Percentiles rank a stretch among this genome's conserved stretches.
Conservation (phyloP, 2,113 vertebrate genomes). For the Caracal caracal region DNA sequence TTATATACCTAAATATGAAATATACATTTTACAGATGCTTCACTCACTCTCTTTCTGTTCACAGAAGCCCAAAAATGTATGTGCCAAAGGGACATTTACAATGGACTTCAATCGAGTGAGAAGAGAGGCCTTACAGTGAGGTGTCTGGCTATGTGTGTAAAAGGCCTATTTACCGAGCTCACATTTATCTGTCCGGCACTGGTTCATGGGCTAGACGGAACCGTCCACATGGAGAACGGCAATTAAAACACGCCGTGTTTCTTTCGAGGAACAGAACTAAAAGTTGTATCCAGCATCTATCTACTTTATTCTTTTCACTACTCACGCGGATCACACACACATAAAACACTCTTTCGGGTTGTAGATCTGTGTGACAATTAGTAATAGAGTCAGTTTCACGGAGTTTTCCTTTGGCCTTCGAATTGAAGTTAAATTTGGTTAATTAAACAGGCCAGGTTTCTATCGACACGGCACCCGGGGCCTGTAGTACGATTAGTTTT, state of each 20-base stretch:
- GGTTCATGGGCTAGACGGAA: neutral
- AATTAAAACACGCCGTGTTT: neutral
- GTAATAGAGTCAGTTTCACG: neutral
- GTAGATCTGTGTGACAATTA: rapidly evolving
- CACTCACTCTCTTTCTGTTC: slow-evolving; percentile 81
- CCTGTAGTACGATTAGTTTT: neutral
- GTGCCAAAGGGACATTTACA: slow-evolving; percentile 80
- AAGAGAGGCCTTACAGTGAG: slow-evolving; percentile 61
- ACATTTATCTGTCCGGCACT: neutral
- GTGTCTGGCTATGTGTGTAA: neutral
- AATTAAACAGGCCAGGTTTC: neutral
- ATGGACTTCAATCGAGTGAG: slow-evolving; percentile 74
- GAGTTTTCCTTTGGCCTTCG: neutral
- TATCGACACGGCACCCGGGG: neutral
- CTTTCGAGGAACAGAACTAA: neutral
- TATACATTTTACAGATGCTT: slow-evolving; percentile 89
- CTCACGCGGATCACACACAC: rapidly evolving
- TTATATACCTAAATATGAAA: slow-evolving; percentile 88
- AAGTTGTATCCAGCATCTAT: neutral
- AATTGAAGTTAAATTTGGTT: neutral
- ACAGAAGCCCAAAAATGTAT: slow-evolving; percentile 78
- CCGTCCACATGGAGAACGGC: neutral
- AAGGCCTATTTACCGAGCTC: slow-evolving; percentile 9
- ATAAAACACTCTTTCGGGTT: rapidly evolving
- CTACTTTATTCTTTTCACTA: neutral